These are phyloP conservation scores for Wiebesia pumilae DNA, from an alignment of 1,140 invertebrate species.

Conservation along the genomic window DNA sequence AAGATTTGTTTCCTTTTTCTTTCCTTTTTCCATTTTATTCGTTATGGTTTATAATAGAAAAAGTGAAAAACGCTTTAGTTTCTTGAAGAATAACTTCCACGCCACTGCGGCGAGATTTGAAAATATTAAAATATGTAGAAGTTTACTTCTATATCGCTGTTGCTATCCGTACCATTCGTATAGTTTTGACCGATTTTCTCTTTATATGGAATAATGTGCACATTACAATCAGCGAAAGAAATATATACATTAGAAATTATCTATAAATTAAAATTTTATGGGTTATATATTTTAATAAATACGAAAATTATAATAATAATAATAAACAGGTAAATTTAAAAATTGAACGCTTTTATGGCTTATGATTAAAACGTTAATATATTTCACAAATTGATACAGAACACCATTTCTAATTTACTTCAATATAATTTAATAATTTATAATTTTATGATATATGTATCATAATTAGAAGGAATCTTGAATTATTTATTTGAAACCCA, in stretches of 20 bases:
- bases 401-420: background rate
- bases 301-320: background rate
- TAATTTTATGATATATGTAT: too few species aligned
- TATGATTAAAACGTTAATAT: background rate
- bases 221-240: background rate
- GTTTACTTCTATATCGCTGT: background rate
- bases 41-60: background rate
- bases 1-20: background rate
- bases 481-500: background rate
- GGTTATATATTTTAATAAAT: background rate
- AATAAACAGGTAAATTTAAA: background rate
- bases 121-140: background rate
- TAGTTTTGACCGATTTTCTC: conserved; percentile 2
- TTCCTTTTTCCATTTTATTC: background rate
- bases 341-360: background rate
- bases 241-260: background rate
- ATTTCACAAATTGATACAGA: background rate
- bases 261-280: conserved; percentile 6
- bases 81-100: background rate
- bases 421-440: background rate
- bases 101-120: background rate
- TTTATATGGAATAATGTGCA: background rate
- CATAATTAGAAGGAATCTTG: background rate
- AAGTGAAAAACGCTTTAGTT: background rate
- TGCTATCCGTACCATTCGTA: background rate